These are phyloP conservation scores for Catharus ustulatus DNA, from an alignment of 2,797 vertebrate species.

Conservation along the genomic window DNA sequence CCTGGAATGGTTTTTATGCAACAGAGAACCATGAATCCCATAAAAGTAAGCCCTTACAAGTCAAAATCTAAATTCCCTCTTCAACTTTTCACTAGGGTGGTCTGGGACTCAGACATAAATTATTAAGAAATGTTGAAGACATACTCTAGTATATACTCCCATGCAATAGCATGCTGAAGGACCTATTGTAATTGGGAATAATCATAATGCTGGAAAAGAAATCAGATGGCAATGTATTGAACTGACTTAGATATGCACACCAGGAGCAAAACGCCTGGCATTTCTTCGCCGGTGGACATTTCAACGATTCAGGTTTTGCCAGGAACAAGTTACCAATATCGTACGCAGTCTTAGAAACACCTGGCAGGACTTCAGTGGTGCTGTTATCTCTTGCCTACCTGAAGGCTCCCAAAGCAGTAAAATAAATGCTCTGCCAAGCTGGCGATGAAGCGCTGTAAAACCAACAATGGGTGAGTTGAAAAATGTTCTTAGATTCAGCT, in stretches of 20 bases:
- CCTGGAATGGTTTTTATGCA: not conserved
- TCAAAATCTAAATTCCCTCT: not conserved
- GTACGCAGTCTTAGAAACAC: not conserved
- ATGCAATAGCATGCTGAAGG: not conserved
- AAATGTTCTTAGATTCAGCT: not conserved
- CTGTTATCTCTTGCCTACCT: not conserved
- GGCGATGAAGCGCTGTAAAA: not conserved
- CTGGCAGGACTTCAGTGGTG: not conserved
- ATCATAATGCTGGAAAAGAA: not conserved
- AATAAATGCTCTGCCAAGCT: not conserved
- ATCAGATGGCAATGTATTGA: not conserved
- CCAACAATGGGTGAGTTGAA: not conserved
- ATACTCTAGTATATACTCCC: fast-evolving
- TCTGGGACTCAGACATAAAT: not conserved
- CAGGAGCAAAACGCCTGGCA: not conserved
- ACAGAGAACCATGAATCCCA: not conserved
- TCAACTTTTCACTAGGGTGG: not conserved
- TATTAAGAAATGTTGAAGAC: not conserved
- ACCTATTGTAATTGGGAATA: not conserved
- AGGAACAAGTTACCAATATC: not conserved
- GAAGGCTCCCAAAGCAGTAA: not conserved
- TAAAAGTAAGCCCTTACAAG: not conserved
- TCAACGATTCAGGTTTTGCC: not conserved
- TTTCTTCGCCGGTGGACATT: not conserved
- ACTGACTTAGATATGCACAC: not conserved